phyloP scores from a whole-genome alignment of 1,140 invertebrate species.

The Melanaphis sacchari region DNA sequence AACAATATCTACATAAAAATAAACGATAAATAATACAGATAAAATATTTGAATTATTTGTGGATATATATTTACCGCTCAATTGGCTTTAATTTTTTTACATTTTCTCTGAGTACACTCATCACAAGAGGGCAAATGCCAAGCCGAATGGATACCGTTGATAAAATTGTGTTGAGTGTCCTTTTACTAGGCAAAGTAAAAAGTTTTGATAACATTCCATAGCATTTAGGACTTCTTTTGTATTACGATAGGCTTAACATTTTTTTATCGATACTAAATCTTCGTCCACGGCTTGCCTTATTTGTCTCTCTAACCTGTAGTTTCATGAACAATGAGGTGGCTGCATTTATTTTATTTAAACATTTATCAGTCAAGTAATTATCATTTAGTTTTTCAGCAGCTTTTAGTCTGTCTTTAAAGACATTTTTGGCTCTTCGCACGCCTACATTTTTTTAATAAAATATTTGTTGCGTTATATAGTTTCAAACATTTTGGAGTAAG shows the following conservation, averaged over 20 bases:
- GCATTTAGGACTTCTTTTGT: neutral
- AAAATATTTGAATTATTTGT: neutral
- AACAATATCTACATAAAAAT: neutral
- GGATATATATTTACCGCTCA: neutral
- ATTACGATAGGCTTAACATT: neutral
- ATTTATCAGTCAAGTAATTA: neutral
- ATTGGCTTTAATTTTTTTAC: neutral
- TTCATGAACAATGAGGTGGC: neutral
- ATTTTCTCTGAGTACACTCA: neutral
- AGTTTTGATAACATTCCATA: neutral
- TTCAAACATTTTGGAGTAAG: neutral
- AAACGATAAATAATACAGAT: neutral
- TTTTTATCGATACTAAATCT: slow-evolving; percentile 1
- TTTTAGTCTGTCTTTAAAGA: neutral
- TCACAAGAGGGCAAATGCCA: neutral
- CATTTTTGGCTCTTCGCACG: neutral
- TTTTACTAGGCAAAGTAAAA: slow-evolving; percentile 1
- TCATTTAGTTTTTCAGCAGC: neutral
- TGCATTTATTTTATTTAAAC: neutral
- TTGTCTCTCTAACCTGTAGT: neutral
- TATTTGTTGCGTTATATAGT: neutral
- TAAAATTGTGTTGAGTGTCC: neutral
- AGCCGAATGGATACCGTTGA: neutral
- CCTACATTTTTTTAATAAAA: neutral
- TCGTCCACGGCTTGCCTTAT: neutral